A percentile compares a stretch with the other conserved stretches of the same genome.
Evolutionary conservation across 2,888 invertebrate genomes (phyloP).

Genomic region (Clunio marinus): DNA sequence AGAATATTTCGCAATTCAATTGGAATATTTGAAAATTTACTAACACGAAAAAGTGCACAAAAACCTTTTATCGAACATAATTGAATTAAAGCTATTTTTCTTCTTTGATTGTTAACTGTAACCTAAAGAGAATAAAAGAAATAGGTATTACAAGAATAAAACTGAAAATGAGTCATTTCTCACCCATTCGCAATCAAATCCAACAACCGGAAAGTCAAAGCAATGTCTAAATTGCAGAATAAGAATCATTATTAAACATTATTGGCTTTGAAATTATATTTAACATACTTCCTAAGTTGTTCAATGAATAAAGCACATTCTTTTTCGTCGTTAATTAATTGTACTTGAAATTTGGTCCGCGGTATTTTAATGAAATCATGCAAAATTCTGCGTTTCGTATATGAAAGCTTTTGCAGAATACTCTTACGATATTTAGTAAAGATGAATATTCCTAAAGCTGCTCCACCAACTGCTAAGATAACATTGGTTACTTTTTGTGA

Average conservation of each 20-base stretch:
- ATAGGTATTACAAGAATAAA: too few relatives aligned
- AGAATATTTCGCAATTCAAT: constrained; percentile 58
- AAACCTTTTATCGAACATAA: constrained; percentile 65
- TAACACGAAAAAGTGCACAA: constrained; percentile 66
- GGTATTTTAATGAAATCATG: constrained; percentile 3
- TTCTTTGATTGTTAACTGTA: constrained; percentile 56
- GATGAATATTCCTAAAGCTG: background rate
- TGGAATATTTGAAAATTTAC: constrained; percentile 57
- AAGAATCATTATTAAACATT: background rate
- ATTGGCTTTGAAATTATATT: background rate
- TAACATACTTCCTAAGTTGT: background rate
- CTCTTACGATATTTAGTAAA: background rate
- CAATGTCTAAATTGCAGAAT: constrained; percentile 46
- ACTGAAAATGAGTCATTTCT: too few relatives aligned
- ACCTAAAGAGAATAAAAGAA: too few relatives aligned
- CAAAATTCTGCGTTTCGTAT: background rate
- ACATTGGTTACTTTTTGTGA: background rate
- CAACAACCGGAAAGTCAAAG: constrained; percentile 55
- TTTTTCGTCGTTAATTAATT: background rate
- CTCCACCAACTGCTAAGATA: constrained; percentile 6
- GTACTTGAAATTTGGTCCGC: background rate
- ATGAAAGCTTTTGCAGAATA: background rate
- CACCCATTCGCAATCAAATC: constrained; percentile 82
- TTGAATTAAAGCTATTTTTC: constrained; percentile 67
- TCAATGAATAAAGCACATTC: background rate